phyloP scores from a whole-genome alignment of 2,797 vertebrate species.

The Karalla daura region DNA sequence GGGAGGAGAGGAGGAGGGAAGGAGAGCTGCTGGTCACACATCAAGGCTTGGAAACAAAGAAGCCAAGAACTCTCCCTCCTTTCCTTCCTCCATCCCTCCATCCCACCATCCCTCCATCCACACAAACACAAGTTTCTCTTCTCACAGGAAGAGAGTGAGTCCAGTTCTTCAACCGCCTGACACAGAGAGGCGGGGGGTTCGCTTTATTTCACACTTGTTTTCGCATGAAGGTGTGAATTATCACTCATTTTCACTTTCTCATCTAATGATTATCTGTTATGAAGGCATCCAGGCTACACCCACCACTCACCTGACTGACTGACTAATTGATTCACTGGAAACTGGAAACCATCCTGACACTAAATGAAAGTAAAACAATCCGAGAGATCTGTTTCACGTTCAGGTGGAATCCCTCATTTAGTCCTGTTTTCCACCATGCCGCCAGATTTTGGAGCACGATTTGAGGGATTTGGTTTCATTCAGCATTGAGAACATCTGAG shows the following conservation, averaged over 20 bases:
- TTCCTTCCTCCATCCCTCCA: slow-evolving; percentile 54
- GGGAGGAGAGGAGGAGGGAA: slow-evolving; percentile 77
- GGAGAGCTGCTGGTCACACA: slow-evolving; percentile 95
- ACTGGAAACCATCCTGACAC: too few species aligned
- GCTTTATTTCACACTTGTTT: neutral
- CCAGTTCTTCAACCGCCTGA: slow-evolving; percentile 37
- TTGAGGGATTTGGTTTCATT: neutral
- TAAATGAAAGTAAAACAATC: neutral
- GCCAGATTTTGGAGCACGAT: neutral
- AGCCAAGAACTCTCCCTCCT: slow-evolving; percentile 86
- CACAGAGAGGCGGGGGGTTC: neutral
- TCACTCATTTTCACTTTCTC: neutral
- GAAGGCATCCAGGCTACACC: neutral
- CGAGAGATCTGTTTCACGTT: neutral
- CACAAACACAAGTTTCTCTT: slow-evolving; percentile 69
- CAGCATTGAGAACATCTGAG: neutral
- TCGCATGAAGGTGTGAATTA: slow-evolving; percentile 18
- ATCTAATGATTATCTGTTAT: neutral
- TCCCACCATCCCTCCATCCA: slow-evolving; percentile 59
- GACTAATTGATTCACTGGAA: neutral
- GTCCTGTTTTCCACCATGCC: neutral
- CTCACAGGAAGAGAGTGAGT: slow-evolving; percentile 65
- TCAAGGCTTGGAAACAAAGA: slow-evolving; percentile 98
- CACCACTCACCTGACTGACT: accelerated
- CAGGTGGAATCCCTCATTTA: neutral